Percentiles rank a stretch among this genome's conserved stretches.
Conservation (phyloP, 2,797 vertebrate genomes). For the Falco rusticolus region DNA sequence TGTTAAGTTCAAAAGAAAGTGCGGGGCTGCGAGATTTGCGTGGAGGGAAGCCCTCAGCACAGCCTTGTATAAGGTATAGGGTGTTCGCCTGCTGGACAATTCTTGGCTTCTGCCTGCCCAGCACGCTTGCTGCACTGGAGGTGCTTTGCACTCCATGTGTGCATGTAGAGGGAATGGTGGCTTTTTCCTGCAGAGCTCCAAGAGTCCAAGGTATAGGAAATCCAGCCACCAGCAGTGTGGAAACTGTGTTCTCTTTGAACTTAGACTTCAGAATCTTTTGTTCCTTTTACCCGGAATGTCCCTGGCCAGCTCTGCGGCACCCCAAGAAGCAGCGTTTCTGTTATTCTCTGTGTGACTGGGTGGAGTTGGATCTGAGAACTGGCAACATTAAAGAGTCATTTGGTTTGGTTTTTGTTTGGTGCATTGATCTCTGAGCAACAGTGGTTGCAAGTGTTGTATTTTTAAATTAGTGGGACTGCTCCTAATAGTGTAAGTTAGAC, state of each 20-base stretch:
- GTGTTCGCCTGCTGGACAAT: not conserved
- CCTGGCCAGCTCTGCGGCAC: not conserved
- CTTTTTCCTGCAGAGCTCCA: not conserved
- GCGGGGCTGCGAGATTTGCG: not conserved
- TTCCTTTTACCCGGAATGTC: not conserved
- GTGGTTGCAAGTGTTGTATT: not conserved
- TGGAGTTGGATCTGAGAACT: not conserved
- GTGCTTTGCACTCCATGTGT: not conserved
- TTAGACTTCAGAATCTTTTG: not conserved
- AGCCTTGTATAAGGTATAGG: not conserved
- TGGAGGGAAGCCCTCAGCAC: not conserved
- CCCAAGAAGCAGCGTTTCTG: not conserved
- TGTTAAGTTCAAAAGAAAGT: not conserved
- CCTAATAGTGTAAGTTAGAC: not conserved
- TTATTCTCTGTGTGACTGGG: not conserved
- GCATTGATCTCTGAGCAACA: not conserved
- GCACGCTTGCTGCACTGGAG: not conserved
- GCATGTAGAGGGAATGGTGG: not conserved
- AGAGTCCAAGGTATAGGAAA: not conserved
- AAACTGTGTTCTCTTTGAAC: not conserved
- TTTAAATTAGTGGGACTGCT: not conserved
- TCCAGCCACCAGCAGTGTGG: not conserved
- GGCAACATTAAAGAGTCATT: not conserved
- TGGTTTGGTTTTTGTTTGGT: not conserved
- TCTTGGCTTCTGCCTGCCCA: not conserved